Conservation (phyloP, 1,140 invertebrate species). For the Pseudomyrmex cubaensis region DNA sequence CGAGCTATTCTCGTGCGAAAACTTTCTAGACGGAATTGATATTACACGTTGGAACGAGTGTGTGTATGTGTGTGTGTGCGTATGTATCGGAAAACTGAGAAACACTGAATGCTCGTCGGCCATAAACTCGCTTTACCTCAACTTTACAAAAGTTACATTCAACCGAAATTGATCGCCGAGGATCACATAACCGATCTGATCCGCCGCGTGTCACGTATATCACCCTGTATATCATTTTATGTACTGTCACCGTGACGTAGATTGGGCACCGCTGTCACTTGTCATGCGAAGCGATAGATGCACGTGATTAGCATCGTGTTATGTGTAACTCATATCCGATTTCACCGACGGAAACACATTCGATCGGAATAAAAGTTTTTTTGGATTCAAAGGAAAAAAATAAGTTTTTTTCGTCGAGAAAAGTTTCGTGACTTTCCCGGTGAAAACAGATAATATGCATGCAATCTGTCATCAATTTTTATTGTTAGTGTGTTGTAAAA, state of each 20-base stretch:
- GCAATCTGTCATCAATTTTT: conserved; percentile 11
- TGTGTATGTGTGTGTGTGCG: too few relatives aligned
- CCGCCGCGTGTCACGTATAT: conserved; percentile 12
- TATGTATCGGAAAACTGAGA: conserved; percentile 16
- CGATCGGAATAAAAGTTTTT: not conserved
- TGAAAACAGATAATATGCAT: conserved; percentile 42
- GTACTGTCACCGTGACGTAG: conserved; percentile 58
- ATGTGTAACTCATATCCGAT: conserved; percentile 46
- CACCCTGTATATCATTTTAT: conserved; percentile 62
- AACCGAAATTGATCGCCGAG: conserved; percentile 22
- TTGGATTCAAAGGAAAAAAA: not conserved
- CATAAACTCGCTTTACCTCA: conserved; percentile 15
- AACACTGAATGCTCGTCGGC: conserved; percentile 1
- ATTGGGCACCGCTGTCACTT: conserved; percentile 37
- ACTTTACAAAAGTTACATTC: conserved; percentile 35
- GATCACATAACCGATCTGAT: conserved; percentile 28
- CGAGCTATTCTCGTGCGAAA: conserved; percentile 27
- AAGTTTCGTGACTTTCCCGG: not conserved
- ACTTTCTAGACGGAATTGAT: conserved; percentile 19
- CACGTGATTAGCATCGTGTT: conserved; percentile 61
- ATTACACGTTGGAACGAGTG: not conserved
- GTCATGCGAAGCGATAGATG: conserved; percentile 57
- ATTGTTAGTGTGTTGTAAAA: conserved; percentile 36
- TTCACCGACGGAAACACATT: conserved; percentile 34
- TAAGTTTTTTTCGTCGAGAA: not conserved